Conservation (phyloP, 2,113 vertebrate species). For the Hippocampus guttulatus region DNA sequence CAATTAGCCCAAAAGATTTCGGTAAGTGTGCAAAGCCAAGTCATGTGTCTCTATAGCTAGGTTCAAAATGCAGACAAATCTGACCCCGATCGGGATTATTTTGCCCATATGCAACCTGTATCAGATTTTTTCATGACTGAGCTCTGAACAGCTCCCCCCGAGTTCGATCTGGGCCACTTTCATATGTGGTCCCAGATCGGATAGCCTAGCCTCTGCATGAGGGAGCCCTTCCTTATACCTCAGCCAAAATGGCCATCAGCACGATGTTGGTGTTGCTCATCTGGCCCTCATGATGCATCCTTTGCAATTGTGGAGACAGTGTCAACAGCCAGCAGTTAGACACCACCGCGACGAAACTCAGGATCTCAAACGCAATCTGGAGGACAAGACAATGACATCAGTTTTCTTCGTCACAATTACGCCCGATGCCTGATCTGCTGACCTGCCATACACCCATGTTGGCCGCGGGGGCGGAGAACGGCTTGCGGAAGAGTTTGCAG, state of each 20-base stretch:
- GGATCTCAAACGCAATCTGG: constrained; percentile 74
- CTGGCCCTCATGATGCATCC: constrained; percentile 46
- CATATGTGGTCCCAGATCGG: no score
- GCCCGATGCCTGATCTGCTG: constrained; percentile 9
- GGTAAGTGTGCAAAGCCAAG: no score
- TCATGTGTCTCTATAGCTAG: no score
- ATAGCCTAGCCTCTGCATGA: background rate
- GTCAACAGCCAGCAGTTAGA: constrained; percentile 79
- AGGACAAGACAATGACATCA: background rate
- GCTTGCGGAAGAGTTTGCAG: constrained; percentile 76
- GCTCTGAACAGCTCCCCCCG: no score
- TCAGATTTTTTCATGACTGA: no score
- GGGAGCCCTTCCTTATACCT: constrained; percentile 56
- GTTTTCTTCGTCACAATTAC: background rate
- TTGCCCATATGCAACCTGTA: no score
- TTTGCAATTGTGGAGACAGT: constrained; percentile 68
- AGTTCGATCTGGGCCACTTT: no score
- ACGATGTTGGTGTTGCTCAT: constrained; percentile 55
- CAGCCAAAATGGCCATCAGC: constrained; percentile 63
- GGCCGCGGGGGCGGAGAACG: constrained; percentile 67
- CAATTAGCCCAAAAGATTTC: no score
- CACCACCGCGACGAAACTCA: constrained; percentile 74
- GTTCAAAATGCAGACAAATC: no score
- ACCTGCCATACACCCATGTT: constrained; percentile 80
- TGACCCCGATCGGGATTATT: no score